Conservation (phyloP, 53 echinoderm and acorn worm species). For the Apostichopus leukothele region DNA sequence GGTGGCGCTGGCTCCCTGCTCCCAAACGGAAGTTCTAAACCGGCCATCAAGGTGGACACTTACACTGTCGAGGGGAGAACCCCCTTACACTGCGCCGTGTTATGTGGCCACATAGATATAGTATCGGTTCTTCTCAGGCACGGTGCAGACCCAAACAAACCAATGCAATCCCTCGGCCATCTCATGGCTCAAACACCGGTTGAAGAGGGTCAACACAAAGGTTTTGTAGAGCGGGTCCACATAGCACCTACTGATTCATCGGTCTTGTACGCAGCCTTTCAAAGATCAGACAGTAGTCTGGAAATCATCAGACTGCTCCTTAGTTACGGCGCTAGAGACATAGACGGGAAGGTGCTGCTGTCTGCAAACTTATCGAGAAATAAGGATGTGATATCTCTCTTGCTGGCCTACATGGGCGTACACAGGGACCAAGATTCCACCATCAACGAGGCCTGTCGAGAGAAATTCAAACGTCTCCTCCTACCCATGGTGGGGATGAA, state of each 20-base stretch:
- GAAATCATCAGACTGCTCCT: slow-evolving; percentile 85
- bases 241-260: slow-evolving; percentile 71
- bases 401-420: slow-evolving; percentile 86
- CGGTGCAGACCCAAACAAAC: slow-evolving; percentile 88
- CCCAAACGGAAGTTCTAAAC: slow-evolving; percentile 52
- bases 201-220: slow-evolving; percentile 36
- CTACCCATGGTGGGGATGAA: slow-evolving; percentile 21
- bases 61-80: slow-evolving; percentile 91
- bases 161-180: slow-evolving; percentile 71
- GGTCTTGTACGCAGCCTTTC: slow-evolving; percentile 84
- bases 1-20: slow-evolving; percentile 49
- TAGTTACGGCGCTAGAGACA: slow-evolving; percentile 83
- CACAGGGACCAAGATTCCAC: slow-evolving; percentile 83
- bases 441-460: slow-evolving; percentile 64
- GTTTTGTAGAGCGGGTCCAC: slow-evolving; percentile 65
- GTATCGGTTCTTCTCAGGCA: slow-evolving; percentile 73
- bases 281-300: slow-evolving; percentile 68
- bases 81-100: slow-evolving; percentile 81
- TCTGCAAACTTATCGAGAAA: slow-evolving; percentile 75
- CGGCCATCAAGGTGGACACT: slow-evolving; percentile 79
- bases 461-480: slow-evolving; percentile 69
- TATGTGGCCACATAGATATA: slow-evolving; percentile 79
- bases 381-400: slow-evolving; percentile 70
- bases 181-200: slow-evolving; percentile 51
- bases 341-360: slow-evolving; percentile 73